Conservation (phyloP, 2,888 invertebrate species). For the Tachina fera region DNA sequence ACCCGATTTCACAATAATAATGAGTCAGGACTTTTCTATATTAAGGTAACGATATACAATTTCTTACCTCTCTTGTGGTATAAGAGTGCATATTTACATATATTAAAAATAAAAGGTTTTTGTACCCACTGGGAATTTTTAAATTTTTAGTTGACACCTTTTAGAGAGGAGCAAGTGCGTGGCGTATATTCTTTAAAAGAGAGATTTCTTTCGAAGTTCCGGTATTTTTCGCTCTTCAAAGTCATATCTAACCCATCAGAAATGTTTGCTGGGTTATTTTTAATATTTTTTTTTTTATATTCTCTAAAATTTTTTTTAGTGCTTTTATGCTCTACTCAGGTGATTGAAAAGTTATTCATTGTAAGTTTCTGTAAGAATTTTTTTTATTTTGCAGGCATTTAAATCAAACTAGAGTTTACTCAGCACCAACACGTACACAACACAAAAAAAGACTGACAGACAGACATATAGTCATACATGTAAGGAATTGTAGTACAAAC, state of each 20-base stretch:
- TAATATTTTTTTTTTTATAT: slow-evolving; percentile 7
- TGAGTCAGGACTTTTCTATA: too few relatives aligned
- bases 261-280: slow-evolving; percentile 17
- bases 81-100: too few relatives aligned
- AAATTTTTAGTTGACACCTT: background rate
- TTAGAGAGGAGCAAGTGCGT: background rate
- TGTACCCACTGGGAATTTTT: too few relatives aligned
- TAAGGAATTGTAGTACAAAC: background rate
- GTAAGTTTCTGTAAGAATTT: slow-evolving; percentile 38
- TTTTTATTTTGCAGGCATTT: slow-evolving; percentile 57
- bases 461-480: slow-evolving; percentile 4
- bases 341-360: slow-evolving; percentile 67
- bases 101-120: too few relatives aligned
- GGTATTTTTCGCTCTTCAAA: too few relatives aligned
- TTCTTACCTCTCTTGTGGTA: too few relatives aligned
- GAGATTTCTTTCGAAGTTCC: too few relatives aligned
- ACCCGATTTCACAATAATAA: too few relatives aligned
- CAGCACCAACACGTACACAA: slow-evolving; percentile 46
- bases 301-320: slow-evolving; percentile 27
- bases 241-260: background rate
- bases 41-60: too few relatives aligned
- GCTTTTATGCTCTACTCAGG: slow-evolving; percentile 38
- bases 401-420: slow-evolving; percentile 66
- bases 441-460: slow-evolving; percentile 1
- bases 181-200: background rate